These are phyloP conservation scores for Heliconius ismenius DNA, from an alignment of 2,888 invertebrate species.

Conservation along the genomic window DNA sequence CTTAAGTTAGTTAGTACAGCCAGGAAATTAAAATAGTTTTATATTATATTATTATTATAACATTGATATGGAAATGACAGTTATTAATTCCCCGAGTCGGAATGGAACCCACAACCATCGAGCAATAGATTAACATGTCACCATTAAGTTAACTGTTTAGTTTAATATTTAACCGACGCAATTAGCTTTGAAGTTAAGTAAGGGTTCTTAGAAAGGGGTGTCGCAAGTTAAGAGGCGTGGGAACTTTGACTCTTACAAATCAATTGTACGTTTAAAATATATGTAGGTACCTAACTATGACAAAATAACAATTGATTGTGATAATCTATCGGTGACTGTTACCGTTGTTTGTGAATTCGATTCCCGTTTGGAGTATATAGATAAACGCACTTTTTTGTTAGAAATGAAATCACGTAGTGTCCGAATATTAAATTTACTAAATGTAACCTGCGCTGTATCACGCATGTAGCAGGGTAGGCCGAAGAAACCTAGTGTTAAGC, in stretches of 20 bases:
- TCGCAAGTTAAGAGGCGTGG: conserved; percentile 34
- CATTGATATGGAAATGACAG: too few species aligned
- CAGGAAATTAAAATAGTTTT: not conserved
- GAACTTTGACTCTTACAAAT: conserved; percentile 23
- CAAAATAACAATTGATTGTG: not conserved
- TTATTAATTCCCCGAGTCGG: not conserved
- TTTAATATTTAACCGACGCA: conserved; percentile 29
- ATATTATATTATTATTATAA: too few species aligned
- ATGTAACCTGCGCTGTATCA: not conserved
- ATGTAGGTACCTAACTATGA: not conserved
- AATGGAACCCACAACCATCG: not conserved
- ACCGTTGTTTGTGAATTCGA: not conserved
- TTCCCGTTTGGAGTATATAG: not conserved
- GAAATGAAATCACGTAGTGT: too few species aligned
- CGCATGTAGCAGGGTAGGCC: not conserved
- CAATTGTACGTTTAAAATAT: not conserved
- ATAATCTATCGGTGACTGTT: not conserved
- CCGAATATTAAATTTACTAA: too few species aligned
- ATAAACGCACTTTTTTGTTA: too few species aligned
- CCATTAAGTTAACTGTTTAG: conserved; percentile 9
- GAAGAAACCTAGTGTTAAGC: not conserved
- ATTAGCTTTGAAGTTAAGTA: conserved; percentile 30
- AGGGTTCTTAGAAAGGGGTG: conserved; percentile 37
- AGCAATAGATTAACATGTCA: conserved; percentile 2
- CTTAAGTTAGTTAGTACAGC: too few species aligned